Percentiles rank a stretch among this genome's conserved stretches.
phyloP scores from a whole-genome alignment of 37 sponge, comb jelly and placozoan species.

The Halichondria panicea region DNA sequence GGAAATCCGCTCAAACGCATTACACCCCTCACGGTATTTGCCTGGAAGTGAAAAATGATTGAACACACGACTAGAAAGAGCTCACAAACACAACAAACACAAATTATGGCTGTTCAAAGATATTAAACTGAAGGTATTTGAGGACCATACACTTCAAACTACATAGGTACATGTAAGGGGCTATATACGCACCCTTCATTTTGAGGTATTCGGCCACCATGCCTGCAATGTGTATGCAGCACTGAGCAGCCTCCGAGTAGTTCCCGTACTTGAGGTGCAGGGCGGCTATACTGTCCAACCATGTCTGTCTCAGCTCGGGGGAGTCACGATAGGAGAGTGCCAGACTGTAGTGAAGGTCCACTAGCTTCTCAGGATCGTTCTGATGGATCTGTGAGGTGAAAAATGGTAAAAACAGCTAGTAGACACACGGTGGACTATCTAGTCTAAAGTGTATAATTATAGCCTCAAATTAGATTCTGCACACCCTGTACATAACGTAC shows the following conservation, averaged over 20 bases:
- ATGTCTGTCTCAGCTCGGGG: constrained; percentile 86
- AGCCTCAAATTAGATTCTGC: background rate
- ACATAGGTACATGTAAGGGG: background rate
- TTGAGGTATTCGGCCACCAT: constrained; percentile 90
- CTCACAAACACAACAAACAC: background rate
- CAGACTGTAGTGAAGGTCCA: constrained; percentile 88
- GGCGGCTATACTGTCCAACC: constrained; percentile 84
- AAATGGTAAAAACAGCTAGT: background rate
- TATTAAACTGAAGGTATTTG: background rate
- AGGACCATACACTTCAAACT: background rate
- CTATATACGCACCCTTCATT: constrained; percentile 44
- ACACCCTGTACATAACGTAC: background rate
- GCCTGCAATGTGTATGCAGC: constrained; percentile 91
- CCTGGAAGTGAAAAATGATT: constrained; percentile 34
- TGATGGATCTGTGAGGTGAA: constrained; percentile 60
- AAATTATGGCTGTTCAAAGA: background rate
- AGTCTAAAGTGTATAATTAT: background rate
- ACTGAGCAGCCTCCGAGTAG: constrained; percentile 93
- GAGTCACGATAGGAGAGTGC: constrained; percentile 84
- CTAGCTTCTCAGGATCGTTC: constrained; percentile 84
- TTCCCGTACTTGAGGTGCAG: constrained; percentile 77
- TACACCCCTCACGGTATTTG: constrained; percentile 55
- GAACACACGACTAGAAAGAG: background rate
- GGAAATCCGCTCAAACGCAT: constrained; percentile 45
- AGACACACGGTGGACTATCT: background rate